phyloP scores from a whole-genome alignment of 2,113 vertebrate species.

The Leucosticte australis region DNA sequence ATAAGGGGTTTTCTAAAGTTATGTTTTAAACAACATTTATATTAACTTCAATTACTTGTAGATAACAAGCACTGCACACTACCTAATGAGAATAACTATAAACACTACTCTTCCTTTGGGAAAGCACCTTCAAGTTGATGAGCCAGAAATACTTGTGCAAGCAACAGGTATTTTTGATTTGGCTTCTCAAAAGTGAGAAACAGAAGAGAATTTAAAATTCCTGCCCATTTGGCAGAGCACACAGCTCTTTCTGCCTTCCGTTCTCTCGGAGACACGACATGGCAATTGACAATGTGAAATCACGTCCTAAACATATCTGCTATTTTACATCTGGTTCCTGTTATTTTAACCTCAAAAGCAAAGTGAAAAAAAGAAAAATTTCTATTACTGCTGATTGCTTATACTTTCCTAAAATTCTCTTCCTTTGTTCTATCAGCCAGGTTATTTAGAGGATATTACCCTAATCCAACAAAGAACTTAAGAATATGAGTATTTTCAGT shows the following conservation, averaged over 20 bases:
- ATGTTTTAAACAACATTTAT: neutral
- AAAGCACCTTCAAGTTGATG: neutral
- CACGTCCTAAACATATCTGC: neutral
- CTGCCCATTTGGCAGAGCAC: constrained; percentile 24
- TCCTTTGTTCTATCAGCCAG: constrained; percentile 8
- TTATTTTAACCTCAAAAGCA: constrained; percentile 37
- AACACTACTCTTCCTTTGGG: neutral
- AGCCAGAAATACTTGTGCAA: neutral
- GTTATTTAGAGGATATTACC: neutral
- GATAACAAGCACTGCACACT: neutral
- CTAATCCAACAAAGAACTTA: neutral
- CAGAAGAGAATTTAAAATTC: neutral
- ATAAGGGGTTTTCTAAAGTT: neutral
- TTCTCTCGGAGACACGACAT: neutral
- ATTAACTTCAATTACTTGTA: neutral
- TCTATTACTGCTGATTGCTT: neutral
- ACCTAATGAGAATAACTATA: neutral
- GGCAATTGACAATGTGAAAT: neutral
- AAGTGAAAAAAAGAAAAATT: neutral
- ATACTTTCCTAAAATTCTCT: neutral
- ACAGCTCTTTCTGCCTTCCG: neutral
- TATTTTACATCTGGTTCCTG: constrained; percentile 40
- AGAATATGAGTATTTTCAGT: neutral
- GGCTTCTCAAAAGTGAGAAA: constrained; percentile 11
- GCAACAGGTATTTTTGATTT: constrained; percentile 34